phyloP scores from a whole-genome alignment of 2,113 vertebrate genomes.

The Tautogolabrus adspersus region DNA sequence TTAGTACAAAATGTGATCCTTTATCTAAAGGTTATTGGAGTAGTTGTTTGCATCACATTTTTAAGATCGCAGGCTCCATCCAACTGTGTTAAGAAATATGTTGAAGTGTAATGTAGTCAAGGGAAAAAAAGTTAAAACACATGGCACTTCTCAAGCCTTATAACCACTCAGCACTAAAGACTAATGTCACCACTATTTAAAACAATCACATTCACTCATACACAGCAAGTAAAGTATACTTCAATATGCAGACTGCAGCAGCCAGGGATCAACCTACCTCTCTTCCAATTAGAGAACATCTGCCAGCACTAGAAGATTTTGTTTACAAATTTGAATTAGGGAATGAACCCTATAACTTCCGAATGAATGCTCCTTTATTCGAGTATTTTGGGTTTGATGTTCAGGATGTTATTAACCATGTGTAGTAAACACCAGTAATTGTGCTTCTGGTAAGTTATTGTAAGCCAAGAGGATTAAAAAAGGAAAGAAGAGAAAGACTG shows the following conservation, averaged over 20 bases:
- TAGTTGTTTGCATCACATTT: too few relatives aligned
- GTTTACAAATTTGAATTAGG: too few relatives aligned
- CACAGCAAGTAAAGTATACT: background rate
- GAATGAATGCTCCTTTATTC: background rate
- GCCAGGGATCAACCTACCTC: background rate
- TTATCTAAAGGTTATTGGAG: background rate
- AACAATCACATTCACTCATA: too few relatives aligned
- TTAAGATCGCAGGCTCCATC: too few relatives aligned
- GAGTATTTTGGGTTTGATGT: background rate
- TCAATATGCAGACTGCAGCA: background rate
- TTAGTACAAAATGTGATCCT: background rate
- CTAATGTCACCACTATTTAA: background rate
- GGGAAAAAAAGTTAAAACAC: too few relatives aligned
- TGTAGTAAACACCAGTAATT: slow-evolving; percentile 43
- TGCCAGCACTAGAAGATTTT: too few relatives aligned
- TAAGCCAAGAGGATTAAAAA: slow-evolving; percentile 1
- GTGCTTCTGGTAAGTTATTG: background rate
- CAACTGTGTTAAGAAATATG: too few relatives aligned
- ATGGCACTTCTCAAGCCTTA: too few relatives aligned
- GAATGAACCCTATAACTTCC: too few relatives aligned
- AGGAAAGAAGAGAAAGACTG: background rate
- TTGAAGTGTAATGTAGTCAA: too few relatives aligned
- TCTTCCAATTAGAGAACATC: background rate
- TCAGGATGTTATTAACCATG: slow-evolving; percentile 6
- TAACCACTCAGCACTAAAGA: too few relatives aligned